Evolutionary conservation across 2,888 invertebrate species (phyloP).

Genomic region (Dioctria linearis): DNA sequence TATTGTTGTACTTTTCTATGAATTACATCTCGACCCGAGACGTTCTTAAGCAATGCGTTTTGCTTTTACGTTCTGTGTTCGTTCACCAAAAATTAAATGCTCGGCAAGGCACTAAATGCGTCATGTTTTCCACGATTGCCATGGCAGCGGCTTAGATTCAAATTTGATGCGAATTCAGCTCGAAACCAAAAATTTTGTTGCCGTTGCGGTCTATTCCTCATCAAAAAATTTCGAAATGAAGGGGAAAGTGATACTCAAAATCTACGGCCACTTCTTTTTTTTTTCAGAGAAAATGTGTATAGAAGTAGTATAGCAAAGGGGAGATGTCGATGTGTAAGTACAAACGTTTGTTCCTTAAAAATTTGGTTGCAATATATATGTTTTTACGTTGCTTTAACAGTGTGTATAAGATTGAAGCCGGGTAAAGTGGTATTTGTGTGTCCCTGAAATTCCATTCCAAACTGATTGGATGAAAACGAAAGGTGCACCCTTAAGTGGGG

Average conservation of each 20-base stretch:
- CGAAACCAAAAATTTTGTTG: neutral
- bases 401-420: neutral
- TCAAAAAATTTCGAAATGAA: constrained; percentile 62
- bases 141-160: no score
- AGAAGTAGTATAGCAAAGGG: no score
- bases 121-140: no score
- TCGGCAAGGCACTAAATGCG: no score
- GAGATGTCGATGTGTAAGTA: no score
- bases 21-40: no score
- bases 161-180: no score
- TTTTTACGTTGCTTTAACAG: neutral
- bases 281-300: neutral
- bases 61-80: no score
- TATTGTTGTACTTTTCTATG: neutral
- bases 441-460: constrained; percentile 60
- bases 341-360: no score
- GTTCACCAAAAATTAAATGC: no score
- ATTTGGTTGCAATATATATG: no score
- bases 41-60: no score
- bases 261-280: neutral
- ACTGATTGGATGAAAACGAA: constrained; percentile 76
- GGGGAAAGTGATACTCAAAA: constrained; percentile 65
- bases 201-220: neutral
- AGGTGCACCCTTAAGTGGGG: constrained; percentile 70
- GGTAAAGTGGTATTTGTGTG: constrained; percentile 17